Percentiles rank a stretch among this genome's conserved stretches.
Evolutionary conservation across 1,140 invertebrate species (phyloP).

Genomic region (Macrobrachium rosenbergii): DNA sequence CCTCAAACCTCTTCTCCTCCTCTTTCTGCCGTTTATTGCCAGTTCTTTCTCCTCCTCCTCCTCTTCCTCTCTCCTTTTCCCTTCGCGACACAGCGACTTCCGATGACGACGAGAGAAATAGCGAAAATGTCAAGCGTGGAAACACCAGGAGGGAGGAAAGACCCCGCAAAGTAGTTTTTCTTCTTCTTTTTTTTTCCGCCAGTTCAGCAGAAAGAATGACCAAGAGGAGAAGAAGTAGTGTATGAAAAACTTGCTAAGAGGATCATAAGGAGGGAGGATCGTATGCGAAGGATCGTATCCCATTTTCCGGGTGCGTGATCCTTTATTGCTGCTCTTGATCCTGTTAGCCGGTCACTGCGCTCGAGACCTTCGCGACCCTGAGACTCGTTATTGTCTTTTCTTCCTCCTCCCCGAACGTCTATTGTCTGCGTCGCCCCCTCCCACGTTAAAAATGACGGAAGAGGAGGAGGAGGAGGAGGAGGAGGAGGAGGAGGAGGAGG

Average conservation of each 20-base stretch:
- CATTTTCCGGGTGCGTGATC: slow-evolving; percentile 58
- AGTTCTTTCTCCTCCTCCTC: not conserved
- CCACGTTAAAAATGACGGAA: not conserved
- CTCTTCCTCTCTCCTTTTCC: not conserved
- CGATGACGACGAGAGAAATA: no score
- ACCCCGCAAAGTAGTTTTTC: not conserved
- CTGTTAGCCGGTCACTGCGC: slow-evolving; percentile 57
- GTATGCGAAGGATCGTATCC: slow-evolving; percentile 57
- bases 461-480: no score
- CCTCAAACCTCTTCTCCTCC: not conserved
- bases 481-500: no score
- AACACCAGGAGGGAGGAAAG: no score
- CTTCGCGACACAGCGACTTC: not conserved
- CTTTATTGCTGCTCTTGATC: slow-evolving; percentile 59
- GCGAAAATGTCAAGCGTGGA: no score
- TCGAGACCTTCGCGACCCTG: not conserved
- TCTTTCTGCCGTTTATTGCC: not conserved
- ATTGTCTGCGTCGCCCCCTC: not conserved
- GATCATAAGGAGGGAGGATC: slow-evolving; percentile 57
- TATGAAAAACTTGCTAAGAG: slow-evolving; percentile 48
- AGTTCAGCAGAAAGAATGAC: not conserved
- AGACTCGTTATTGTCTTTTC: slow-evolving; percentile 6
- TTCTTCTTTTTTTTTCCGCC: not conserved
- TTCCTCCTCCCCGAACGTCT: not conserved
- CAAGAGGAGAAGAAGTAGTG: slow-evolving; percentile 26